Conservation (phyloP, 2,888 invertebrate species). For the Hydrotaea diabolus region DNA sequence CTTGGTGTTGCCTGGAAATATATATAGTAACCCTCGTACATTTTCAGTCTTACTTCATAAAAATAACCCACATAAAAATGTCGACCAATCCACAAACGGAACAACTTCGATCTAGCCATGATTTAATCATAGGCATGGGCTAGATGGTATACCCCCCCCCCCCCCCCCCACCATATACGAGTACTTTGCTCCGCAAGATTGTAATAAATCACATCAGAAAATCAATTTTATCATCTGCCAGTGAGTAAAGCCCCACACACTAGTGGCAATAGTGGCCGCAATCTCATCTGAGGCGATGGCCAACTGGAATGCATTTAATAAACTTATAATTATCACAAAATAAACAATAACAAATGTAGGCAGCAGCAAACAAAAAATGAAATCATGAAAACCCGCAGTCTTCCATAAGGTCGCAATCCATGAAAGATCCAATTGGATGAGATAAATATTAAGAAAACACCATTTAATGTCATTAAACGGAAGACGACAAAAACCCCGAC, state of each 20-base stretch:
- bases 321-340: constrained; percentile 65
- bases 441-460: constrained; percentile 67
- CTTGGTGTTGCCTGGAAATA: no score
- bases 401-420: not conserved
- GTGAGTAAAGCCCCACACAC: constrained; percentile 22
- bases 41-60: no score
- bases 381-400: not conserved
- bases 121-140: no score
- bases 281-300: not conserved
- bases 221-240: constrained; percentile 6
- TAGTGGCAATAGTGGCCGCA: not conserved
- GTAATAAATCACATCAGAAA: not conserved
- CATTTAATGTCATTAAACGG: constrained; percentile 56
- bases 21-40: no score
- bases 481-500: constrained; percentile 39
- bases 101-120: no score
- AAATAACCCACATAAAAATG: no score
- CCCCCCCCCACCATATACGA: no score
- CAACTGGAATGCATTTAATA: constrained; percentile 45
- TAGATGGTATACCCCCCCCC: no score
- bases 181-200: no score
- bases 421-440: constrained; percentile 54
- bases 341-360: constrained; percentile 52
- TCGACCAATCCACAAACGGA: no score
- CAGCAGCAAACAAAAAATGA: not conserved